Base-by-base conservation (phyloP, 2,113 vertebrate species). In the Thermophis baileyi region DNA sequence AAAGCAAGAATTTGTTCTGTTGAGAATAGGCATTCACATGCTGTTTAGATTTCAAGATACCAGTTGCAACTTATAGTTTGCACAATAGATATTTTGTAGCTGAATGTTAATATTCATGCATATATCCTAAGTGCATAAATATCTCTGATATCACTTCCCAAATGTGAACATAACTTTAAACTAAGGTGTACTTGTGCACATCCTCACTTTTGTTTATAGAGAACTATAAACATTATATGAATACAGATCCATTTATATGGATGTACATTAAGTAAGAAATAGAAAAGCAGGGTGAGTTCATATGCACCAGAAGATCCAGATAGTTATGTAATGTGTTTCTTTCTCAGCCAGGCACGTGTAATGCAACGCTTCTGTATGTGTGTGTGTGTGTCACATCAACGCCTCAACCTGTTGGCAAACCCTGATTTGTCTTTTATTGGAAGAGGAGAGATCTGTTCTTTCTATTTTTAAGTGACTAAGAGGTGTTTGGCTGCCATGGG, bases 401-500 rank as follows among this genome's bases (percentile, higher is more conserved):
- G 24, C 18, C 14, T n/a, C n/a, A 50, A 50, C 53, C 89, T 90
- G 47, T 90, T 54, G 50, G 35, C 54, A n/a, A 87, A 85, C 8
- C 51, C 88, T 55, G 25, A 89, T 47, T 44, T 46, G 44, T 85
- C 44, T 89, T 46, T 74, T 89, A 40, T 11, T 47, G 53, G 54
- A 91, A 74, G 24, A 86, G 6, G 30, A 89, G 35, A 51, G 81
- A 89, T 90, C 3, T 24, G 18, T 60, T 85, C n/a, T 86, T 85
- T 89, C 74, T 93, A 85, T 85, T 93, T 93, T 90, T 60, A 93
- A 51, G 22, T 12, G 4, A 40, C 40, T 89, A 44, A n/a, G 44
- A 93, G 9, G 51, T 86, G 51, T 89, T 85, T 30, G 24, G 88
- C 74, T 87, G 92, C 89, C 55, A 85, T 90, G 92, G 88, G 89